phyloP scores from a whole-genome alignment of 2,113 vertebrate genomes.

The Labeo catla region DNA sequence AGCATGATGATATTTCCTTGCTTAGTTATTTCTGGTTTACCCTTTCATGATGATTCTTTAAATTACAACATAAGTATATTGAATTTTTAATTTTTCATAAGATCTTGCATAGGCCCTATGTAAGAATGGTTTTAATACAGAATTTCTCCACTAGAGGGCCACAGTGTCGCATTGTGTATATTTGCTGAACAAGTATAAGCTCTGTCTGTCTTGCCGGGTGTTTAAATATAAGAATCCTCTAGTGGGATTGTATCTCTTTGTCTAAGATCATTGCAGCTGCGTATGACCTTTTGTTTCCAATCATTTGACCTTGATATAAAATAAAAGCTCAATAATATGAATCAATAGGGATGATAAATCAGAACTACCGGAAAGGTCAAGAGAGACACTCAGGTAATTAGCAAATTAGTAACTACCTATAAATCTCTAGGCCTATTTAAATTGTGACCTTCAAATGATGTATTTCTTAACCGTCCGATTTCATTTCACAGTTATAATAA shows the following conservation, averaged over 20 bases:
- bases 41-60: neutral
- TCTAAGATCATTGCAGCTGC: neutral
- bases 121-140: neutral
- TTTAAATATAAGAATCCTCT: neutral
- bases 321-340: neutral
- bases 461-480: neutral
- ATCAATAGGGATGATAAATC: neutral
- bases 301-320: neutral
- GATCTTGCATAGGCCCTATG: neutral
- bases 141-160: slow-evolving; percentile 15
- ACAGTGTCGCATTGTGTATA: neutral
- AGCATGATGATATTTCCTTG: neutral
- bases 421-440: neutral
- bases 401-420: neutral
- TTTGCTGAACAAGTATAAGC: neutral
- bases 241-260: neutral
- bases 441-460: neutral
- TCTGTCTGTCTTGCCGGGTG: neutral
- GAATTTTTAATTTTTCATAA: neutral
- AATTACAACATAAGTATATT: neutral
- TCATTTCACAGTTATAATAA: neutral
- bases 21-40: neutral
- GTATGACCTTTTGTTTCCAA: neutral
- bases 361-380: neutral
- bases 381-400: neutral